phyloP scores from a whole-genome alignment of 2,888 invertebrate genomes.

The Hirudinaria manillensis region DNA sequence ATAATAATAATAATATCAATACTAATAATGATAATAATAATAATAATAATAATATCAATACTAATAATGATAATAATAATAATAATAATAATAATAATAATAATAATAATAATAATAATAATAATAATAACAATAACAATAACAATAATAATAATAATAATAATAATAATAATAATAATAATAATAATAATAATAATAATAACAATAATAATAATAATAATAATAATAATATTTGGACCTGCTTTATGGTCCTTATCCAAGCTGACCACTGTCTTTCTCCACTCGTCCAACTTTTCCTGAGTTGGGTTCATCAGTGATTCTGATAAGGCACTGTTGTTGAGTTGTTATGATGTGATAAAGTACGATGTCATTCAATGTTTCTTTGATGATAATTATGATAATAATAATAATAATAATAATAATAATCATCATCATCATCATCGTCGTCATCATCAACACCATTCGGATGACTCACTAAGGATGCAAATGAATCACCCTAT shows the following conservation, averaged over 20 bases:
- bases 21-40: neutral
- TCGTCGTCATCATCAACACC: neutral
- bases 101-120: too few relatives aligned
- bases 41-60: neutral
- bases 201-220: too few relatives aligned
- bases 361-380: neutral
- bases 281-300: conserved; percentile 20
- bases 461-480: too few relatives aligned
- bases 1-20: too few relatives aligned
- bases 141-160: too few relatives aligned
- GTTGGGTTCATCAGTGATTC: conserved; percentile 1
- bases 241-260: conserved; percentile 5
- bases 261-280: neutral
- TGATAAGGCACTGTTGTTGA: neutral
- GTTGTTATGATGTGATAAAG: neutral
- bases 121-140: too few relatives aligned
- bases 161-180: too few relatives aligned
- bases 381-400: neutral
- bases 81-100: too few relatives aligned
- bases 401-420: conserved; percentile 17
- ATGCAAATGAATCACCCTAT: too few relatives aligned
- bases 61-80: neutral
- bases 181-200: too few relatives aligned
- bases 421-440: neutral
- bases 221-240: neutral